Evolutionary conservation across 2,888 invertebrate genomes (phyloP).

Genomic region (Crossocerus cetratus): DNA sequence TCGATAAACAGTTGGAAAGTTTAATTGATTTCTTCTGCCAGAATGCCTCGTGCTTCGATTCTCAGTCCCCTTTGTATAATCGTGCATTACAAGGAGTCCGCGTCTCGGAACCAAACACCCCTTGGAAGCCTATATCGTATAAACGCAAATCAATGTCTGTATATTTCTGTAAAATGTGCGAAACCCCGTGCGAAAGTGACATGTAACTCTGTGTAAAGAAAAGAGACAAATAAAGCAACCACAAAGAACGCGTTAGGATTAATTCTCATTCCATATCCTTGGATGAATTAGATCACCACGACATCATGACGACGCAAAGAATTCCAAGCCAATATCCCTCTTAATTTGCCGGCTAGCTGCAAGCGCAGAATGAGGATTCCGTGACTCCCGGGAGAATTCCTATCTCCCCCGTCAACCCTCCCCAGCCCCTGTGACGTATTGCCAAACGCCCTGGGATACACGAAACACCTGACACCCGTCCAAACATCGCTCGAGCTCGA

Average conservation of each 20-base stretch:
- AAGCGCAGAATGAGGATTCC: too few species aligned
- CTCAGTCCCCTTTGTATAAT: too few species aligned
- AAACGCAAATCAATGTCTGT: conserved; percentile 34
- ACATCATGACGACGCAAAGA: background rate
- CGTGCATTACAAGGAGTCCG: too few species aligned
- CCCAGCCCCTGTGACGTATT: background rate
- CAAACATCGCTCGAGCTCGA: background rate
- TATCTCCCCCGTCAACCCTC: background rate
- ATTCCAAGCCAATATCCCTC: background rate
- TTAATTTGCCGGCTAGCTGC: background rate
- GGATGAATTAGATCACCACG: background rate
- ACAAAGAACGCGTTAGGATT: background rate
- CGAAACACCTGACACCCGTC: background rate
- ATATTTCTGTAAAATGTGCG: conserved; percentile 40
- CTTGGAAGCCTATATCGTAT: conserved; percentile 8
- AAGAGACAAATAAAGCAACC: background rate
- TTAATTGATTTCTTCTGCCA: too few species aligned
- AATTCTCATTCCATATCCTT: background rate
- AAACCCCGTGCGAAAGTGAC: background rate
- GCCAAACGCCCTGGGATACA: background rate
- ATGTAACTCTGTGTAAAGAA: conserved; percentile 2
- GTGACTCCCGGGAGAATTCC: background rate
- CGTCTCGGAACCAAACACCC: too few species aligned
- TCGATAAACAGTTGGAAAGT: too few species aligned
- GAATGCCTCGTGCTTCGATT: too few species aligned